Evolutionary conservation across 2,888 invertebrate species (phyloP), one percentile per base, ranked within the genome.

Genomic region (Ceraclea dissimilis): DNA sequence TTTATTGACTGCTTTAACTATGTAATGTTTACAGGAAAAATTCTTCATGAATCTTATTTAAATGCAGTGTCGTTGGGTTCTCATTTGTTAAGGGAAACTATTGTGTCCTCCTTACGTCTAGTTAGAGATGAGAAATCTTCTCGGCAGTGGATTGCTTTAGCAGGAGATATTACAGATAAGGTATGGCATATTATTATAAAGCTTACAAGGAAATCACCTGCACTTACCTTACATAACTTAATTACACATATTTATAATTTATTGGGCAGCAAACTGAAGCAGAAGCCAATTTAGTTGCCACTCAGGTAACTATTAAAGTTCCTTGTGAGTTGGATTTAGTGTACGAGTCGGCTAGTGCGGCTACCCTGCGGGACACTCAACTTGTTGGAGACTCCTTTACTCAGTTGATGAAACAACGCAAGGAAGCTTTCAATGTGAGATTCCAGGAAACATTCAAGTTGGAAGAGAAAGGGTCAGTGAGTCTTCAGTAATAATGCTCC

Each of bases 391-490:
- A 83, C 0, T 75, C 74, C 1, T 93, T 88, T 64, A 81, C 86
- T 0, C 74, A 73, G n/a, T 77, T 80, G 0, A 67, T 95, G 52
- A 71, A 78, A 10, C 74, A 78, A 58, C 83, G 83, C 63, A 79
- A 79, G 56, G 67, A 70, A 2, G 69, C 75, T 0, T 98, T 96
- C 66, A 83, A 88, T 52, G 71, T 79, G 1, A 84, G 86, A 63
- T 98, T 98, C 69, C 90, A 95, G 64, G 72, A 81, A 6, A 84
- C 81, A 2, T 99, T 97, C 69, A 75, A 82, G 44, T 73, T 98
- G 33, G 72, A 76, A 50, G 72, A 79, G 5, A 93, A 90, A 68
- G 89, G 89, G 73, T 86, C 19, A 47, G 48, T 55, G 10, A n/a
- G n/a, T n/a, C n/a, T n/a, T n/a, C n/a, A n/a, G n/a, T n/a, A n/a